phyloP scores from a whole-genome alignment of 2,797 vertebrate species.

The Odontamblyopus lacepedii region DNA sequence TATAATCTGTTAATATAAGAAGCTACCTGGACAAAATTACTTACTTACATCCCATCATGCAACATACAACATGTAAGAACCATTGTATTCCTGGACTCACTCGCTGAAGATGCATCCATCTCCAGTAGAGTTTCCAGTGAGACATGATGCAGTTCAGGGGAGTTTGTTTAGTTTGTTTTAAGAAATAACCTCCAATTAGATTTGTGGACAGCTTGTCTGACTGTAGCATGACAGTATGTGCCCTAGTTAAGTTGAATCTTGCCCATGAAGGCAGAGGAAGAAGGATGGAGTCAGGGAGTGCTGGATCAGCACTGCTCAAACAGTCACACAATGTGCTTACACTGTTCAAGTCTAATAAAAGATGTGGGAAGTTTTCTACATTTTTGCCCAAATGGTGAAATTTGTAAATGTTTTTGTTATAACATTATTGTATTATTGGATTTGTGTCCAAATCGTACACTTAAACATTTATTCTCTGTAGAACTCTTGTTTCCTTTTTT shows the following conservation, averaged over 20 bases:
- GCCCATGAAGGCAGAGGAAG: conserved; percentile 50
- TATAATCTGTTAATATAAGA: too few species aligned
- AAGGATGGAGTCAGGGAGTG: conserved; percentile 25
- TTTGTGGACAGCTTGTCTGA: conserved; percentile 64
- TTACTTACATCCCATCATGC: neutral
- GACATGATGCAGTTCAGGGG: conserved; percentile 57
- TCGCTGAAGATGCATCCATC: too few species aligned
- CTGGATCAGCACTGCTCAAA: conserved; percentile 39
- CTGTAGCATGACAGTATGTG: conserved; percentile 61
- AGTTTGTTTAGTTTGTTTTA: conserved; percentile 69
- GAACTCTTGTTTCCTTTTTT: neutral
- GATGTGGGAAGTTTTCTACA: neutral
- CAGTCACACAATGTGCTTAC: neutral
- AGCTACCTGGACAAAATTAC: neutral
- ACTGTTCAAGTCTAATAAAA: conserved; percentile 8
- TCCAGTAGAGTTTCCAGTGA: conserved; percentile 40
- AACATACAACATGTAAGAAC: neutral
- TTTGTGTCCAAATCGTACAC: neutral
- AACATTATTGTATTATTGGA: too few species aligned
- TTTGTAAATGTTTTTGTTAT: too few species aligned
- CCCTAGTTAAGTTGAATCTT: conserved; percentile 55
- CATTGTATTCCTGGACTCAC: neutral
- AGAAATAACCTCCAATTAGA: conserved; percentile 70
- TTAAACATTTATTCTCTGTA: neutral
- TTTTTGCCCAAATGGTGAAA: neutral